Evolutionary conservation across 2,113 vertebrate genomes (phyloP).

Genomic region (Pollachius pollachius): DNA sequence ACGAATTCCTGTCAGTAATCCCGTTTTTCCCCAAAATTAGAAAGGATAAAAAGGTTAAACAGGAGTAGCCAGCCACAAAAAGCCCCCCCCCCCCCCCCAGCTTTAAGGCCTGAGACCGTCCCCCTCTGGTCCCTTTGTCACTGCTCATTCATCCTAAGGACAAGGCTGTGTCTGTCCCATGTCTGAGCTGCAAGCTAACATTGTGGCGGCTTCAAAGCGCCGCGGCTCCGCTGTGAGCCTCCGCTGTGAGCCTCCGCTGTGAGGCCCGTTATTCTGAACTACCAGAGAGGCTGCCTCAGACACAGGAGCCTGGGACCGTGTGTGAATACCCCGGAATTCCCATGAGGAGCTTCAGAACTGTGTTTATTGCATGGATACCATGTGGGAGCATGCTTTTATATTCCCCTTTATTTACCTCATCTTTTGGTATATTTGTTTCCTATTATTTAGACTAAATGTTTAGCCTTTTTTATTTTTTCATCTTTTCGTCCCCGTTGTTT

Average conservation of each 20-base stretch:
- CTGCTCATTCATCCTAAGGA: slow-evolving; percentile 68
- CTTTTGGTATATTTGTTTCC: too few relatives aligned
- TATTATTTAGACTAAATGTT: too few relatives aligned
- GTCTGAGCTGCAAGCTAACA: slow-evolving; percentile 69
- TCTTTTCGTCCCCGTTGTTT: too few relatives aligned
- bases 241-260: slow-evolving; percentile 8
- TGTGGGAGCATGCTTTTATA: too few relatives aligned
- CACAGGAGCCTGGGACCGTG: not conserved
- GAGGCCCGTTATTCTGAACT: slow-evolving; percentile 50
- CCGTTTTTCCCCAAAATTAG: slow-evolving; percentile 6
- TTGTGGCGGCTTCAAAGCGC: slow-evolving; percentile 69
- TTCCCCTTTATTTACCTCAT: too few relatives aligned
- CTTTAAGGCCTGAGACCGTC: slow-evolving; percentile 40
- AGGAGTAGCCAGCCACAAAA: slow-evolving; percentile 31
- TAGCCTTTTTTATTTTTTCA: too few relatives aligned
- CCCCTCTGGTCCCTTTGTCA: slow-evolving; percentile 58
- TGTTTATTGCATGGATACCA: too few relatives aligned
- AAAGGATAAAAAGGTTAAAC: slow-evolving; percentile 4
- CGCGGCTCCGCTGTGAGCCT: slow-evolving; percentile 28
- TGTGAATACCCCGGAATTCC: not conserved
- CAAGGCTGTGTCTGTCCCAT: slow-evolving; percentile 61
- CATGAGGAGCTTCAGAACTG: too few relatives aligned
- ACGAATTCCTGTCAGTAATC: slow-evolving; percentile 48
- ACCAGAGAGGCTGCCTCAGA: slow-evolving; percentile 33
- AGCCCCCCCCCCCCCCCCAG: slow-evolving; percentile 26